Evolutionary conservation across 2,113 vertebrate species (phyloP).

Genomic region (Strix aluco): DNA sequence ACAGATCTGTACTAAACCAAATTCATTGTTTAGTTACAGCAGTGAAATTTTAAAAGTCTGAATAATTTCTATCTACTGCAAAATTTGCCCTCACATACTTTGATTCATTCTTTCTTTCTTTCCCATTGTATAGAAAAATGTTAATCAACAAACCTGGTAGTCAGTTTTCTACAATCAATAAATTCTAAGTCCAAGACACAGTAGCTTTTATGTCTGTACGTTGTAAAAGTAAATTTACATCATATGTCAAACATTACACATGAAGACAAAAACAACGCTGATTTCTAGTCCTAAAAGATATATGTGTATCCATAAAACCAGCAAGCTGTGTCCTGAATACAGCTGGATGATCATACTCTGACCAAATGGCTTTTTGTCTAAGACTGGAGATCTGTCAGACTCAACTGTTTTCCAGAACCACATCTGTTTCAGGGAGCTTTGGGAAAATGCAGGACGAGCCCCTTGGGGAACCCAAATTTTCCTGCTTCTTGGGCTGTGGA

Average conservation of each 20-base stretch:
- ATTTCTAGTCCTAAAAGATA: constrained; percentile 59
- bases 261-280: constrained; percentile 56
- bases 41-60: not conserved
- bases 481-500: not conserved
- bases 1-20: not conserved
- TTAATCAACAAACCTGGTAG: constrained; percentile 47
- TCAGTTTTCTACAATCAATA: constrained; percentile 59
- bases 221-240: constrained; percentile 72
- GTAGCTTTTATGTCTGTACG: constrained; percentile 63
- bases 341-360: constrained; percentile 55
- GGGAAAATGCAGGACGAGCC: not conserved
- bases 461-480: not conserved
- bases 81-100: not conserved
- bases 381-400: constrained; percentile 16
- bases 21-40: not conserved
- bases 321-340: constrained; percentile 61
- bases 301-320: constrained; percentile 60
- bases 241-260: constrained; percentile 71
- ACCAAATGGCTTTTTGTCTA: constrained; percentile 54
- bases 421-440: constrained; percentile 46
- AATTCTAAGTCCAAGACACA: constrained; percentile 45
- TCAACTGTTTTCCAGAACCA: constrained; percentile 31
- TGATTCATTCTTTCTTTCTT: not conserved
- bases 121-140: not conserved
- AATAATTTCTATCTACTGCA: not conserved